These are phyloP conservation scores for Stegastes partitus DNA, from an alignment of 2,113 vertebrate genomes.

Conservation along the genomic window DNA sequence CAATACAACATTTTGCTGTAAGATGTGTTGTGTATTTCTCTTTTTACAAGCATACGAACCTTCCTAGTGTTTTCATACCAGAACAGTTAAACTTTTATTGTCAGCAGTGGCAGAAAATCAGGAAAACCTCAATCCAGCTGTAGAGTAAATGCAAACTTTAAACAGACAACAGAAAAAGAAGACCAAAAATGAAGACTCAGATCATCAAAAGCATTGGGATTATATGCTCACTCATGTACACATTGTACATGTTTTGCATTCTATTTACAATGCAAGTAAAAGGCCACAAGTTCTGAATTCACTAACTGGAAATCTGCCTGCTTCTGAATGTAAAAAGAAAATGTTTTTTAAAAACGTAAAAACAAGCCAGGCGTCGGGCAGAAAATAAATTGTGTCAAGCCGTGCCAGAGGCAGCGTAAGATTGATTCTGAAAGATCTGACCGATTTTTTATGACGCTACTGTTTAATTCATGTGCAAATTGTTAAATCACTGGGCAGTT, in stretches of 20 bases:
- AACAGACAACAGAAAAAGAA: not conserved
- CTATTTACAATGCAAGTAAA: not conserved
- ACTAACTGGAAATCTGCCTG: not conserved
- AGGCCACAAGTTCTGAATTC: too few relatives aligned
- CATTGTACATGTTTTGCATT: not conserved
- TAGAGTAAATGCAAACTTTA: not conserved
- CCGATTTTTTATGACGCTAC: too few relatives aligned
- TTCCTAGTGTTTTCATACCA: not conserved
- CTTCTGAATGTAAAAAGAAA: constrained; percentile 63
- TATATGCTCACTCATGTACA: not conserved
- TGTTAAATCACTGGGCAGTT: not conserved
- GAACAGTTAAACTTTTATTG: not conserved
- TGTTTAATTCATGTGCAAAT: not conserved
- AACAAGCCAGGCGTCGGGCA: not conserved
- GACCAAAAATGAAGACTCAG: not conserved
- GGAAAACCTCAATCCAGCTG: constrained; percentile 5
- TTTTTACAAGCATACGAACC: not conserved
- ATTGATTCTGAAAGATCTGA: too few relatives aligned
- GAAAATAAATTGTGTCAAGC: constrained; percentile 9
- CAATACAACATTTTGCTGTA: constrained; percentile 14
- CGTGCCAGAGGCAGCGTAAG: too few relatives aligned
- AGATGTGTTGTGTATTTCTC: not conserved
- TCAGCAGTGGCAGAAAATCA: constrained; percentile 1
- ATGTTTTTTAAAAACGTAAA: too few relatives aligned
- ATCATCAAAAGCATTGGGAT: not conserved